Conservation (phyloP, 2,888 invertebrate species). For the Lingula anatina region DNA sequence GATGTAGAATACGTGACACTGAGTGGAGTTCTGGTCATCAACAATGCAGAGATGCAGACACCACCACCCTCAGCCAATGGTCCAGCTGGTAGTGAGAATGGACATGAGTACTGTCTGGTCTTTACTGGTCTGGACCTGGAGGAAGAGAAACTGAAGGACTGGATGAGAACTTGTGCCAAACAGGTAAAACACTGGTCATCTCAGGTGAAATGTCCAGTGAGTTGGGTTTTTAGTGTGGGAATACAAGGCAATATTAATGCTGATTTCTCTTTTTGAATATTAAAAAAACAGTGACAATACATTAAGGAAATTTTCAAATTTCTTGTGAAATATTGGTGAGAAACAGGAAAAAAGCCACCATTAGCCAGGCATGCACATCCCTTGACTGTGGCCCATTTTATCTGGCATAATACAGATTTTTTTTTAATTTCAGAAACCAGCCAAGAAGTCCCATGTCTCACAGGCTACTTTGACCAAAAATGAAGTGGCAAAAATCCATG, state of each 20-base stretch:
- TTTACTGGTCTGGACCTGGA: conserved; percentile 34
- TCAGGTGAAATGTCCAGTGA: no score
- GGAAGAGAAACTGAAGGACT: conserved; percentile 26
- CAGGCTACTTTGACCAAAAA: conserved; percentile 25
- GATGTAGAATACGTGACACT: conserved; percentile 17
- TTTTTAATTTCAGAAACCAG: conserved; percentile 28
- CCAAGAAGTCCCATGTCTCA: conserved; percentile 26
- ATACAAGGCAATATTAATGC: no score
- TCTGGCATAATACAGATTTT: background rate
- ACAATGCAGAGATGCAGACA: conserved; percentile 1
- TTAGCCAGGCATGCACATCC: no score
- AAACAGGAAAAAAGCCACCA: no score
- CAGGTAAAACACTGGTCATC: conserved; percentile 30
- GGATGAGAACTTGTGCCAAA: conserved; percentile 34
- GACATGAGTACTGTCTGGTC: conserved; percentile 18
- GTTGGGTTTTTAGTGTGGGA: no score
- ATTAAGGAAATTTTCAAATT: no score
- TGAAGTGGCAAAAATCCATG: conserved; percentile 36
- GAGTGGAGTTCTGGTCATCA: conserved; percentile 13
- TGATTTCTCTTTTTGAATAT: no score
- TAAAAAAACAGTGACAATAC: no score
- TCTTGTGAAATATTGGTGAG: no score
- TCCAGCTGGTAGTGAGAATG: background rate
- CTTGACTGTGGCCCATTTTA: background rate
- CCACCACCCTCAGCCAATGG: conserved; percentile 1